phyloP scores from a whole-genome alignment of 2,113 vertebrate genomes.

The Ailuropoda melanoleuca region DNA sequence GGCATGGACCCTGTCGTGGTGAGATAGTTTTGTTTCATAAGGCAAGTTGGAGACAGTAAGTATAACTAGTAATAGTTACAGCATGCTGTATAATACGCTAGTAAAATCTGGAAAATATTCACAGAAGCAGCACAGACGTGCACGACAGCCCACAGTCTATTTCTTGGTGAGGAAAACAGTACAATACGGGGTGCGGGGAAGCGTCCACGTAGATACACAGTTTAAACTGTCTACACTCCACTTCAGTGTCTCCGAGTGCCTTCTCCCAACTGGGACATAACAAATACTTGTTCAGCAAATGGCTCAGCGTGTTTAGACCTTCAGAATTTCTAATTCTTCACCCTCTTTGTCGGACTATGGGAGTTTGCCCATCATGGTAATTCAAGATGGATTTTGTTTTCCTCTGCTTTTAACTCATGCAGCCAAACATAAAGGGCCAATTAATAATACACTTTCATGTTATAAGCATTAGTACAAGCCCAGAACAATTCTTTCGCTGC shows the following conservation, averaged over 20 bases:
- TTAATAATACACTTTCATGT: not conserved
- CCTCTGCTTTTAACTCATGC: not conserved
- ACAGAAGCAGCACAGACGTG: not conserved
- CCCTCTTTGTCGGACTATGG: not conserved
- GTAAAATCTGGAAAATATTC: constrained; percentile 8
- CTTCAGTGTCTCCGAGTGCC: not conserved
- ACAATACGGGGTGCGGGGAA: not conserved
- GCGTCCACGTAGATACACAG: not conserved
- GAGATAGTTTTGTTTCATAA: not conserved
- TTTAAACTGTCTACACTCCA: not conserved
- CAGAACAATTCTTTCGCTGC: not conserved
- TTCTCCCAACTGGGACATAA: not conserved
- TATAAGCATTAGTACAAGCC: not conserved
- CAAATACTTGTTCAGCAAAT: not conserved
- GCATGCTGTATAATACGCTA: not conserved
- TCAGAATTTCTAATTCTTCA: not conserved
- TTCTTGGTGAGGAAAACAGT: not conserved
- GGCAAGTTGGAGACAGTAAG: not conserved
- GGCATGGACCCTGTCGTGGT: not conserved
- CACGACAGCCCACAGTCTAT: not conserved
- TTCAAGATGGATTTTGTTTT: not conserved
- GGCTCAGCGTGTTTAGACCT: not conserved
- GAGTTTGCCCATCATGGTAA: not conserved
- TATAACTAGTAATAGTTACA: not conserved
- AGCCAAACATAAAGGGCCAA: not conserved